Evolutionary conservation across 2,113 vertebrate genomes (phyloP), one percentile per base, ranked within the genome.

Genomic region (Pimephales promelas): DNA sequence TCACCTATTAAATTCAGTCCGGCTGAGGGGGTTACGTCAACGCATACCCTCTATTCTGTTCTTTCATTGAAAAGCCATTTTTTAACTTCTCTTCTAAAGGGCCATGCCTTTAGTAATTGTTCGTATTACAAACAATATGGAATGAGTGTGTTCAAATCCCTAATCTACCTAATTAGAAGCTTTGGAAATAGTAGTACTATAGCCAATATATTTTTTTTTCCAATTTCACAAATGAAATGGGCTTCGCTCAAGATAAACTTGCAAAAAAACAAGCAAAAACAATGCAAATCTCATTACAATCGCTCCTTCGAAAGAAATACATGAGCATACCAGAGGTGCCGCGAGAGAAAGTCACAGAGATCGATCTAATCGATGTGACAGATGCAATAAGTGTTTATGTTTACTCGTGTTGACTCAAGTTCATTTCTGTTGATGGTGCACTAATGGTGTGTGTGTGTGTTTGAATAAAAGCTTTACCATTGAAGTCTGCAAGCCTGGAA

Each of bases 401-500:
- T 75, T 64, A 28, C 64, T 66, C 18, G 13, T 47, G 52, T 26
- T 56, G 18, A 47, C 52, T 77, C 28, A 0, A 9, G 47, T 47
- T 75, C 13, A 31, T 79, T 72, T 80, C 74, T 87, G 70, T 66
- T 79, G 43, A 87, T 59, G 24, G 43, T 54, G 64, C 66, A 79
- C 14, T 87, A 74, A 70, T 74, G 20, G 52, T 85, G 28, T 45
- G 34, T 64, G 70, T 57, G 49, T 85, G 28, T 45, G 34, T 64
- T 75, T 59, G 52, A 85, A 88, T 11, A 52, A 52, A 16, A 64
- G 34, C 14, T 90, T 94, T 93, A 95, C 95, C 94, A 86, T 95
- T 91, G 92, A 95, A 95, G 8, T 91, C 86, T 43, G 93, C 92
- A 84, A 95, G 91, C 80, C 88, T 90, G 75, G 86, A 87, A 74